These are phyloP conservation scores for Burhinus oedicnemus DNA, from an alignment of 2,113 vertebrate genomes.

Conservation along the genomic window DNA sequence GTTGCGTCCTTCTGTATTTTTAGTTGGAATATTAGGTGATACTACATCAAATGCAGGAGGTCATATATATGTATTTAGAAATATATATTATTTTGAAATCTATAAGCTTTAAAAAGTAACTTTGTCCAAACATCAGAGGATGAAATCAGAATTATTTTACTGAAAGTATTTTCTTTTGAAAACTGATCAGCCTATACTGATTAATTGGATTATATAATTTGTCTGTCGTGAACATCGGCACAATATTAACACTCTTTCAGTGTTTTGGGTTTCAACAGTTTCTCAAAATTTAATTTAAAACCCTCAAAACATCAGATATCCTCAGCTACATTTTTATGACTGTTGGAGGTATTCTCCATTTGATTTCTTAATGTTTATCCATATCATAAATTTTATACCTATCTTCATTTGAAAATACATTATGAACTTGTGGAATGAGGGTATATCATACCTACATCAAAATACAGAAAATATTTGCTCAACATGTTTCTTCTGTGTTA, in stretches of 20 bases:
- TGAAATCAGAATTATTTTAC: not conserved
- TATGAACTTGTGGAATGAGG: not conserved
- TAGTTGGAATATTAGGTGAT: not conserved
- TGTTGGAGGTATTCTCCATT: not conserved
- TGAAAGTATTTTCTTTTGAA: not conserved
- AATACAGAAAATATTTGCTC: not conserved
- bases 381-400: not conserved
- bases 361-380: not conserved
- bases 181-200: not conserved
- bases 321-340: not conserved
- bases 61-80: not conserved
- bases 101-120: not conserved
- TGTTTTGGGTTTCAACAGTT: not conserved
- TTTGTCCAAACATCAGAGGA: not conserved
- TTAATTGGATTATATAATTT: not conserved
- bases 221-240: not conserved
- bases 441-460: not conserved
- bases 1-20: not conserved
- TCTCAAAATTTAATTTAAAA: not conserved
- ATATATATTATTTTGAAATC: not conserved
- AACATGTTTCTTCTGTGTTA: not conserved
- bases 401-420: not conserved
- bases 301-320: not conserved
- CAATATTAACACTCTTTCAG: not conserved
- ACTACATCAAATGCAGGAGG: not conserved